Evolutionary conservation across 2,888 invertebrate genomes (phyloP), one percentile per base, ranked within the genome.

Genomic region (Acleris sparsana): DNA sequence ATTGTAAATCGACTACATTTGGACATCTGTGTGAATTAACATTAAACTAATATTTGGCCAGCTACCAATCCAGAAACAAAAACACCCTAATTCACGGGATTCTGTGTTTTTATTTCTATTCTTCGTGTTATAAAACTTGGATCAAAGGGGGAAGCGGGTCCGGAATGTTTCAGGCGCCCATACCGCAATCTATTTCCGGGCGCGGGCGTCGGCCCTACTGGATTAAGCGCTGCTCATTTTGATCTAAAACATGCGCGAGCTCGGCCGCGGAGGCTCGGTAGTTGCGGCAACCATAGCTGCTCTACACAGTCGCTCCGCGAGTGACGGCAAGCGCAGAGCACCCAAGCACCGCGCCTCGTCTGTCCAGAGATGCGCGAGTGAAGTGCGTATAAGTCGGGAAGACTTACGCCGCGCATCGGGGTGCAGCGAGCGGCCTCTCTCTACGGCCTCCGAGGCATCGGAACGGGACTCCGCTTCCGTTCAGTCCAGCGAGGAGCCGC

Each of bases 231-330:
- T 77, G 87, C 82, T 92, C 89, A 90, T 91, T 93, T 87, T 85
- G 86, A 84, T 87, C 79, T 86, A 88, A 86, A 90, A 89, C 89
- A 92, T 92, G 92, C 91, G 92, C 76, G 93, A 93, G 89, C 84
- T 88, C 87, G 88, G 92, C 86, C 92, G 93, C 82, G 92, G 88
- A 84, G 93, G 93, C 83, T 92, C 94, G 80, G 89, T 94, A 72
- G 95, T 95, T 70, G 94, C 95, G 69, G 94, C 94, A 81, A 89
- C 90, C 82, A 90, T 89, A 80, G 92, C 89, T 73, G 86, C 87
- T 75, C 84, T 89, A 76, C 88, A 89, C 88, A 88, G 87, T 80
- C 90, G 90, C 69, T 79, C 85, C 73, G 82, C 82, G 71, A 82
- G 77, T 74, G 87, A 87, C 73, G 84, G 83, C 70, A 89, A 90